Base-by-base conservation (phyloP, 2,113 vertebrate species). In the Colistium nudipinnis region DNA sequence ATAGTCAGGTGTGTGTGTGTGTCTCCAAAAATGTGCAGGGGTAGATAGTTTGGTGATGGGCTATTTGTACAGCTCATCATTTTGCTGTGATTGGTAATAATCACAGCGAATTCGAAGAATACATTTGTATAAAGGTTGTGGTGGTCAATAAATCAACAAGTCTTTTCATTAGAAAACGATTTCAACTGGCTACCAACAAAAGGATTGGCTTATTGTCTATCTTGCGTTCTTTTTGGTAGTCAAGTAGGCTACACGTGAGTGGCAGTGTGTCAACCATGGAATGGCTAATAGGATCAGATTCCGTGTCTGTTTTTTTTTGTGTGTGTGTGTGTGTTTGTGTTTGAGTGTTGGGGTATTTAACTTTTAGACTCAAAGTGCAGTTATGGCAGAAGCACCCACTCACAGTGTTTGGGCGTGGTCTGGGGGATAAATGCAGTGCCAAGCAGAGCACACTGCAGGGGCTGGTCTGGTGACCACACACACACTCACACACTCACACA, bases 241-340 rank as follows among this genome's bases (percentile, higher is more conserved):
- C 24, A 45, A 20, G 9, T 17, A 33, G 19, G 44, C 45, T 11
- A 22, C 76, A 79, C 30, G 25, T 80, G 70, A 74, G 38, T 45
- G 30, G n/a, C 56, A 36, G 56, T 73, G 19, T 82, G 76, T 67
- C 74, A 71, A 7, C 81, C 83, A 91, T 83, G 61, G 86, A 70
- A 86, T 82, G 5, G 3, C 61, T 82, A 86, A 86, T 85, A 65
- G 81, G 79, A 83, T 84, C 60, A 63, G 48, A 36, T 79, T 11
- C 31, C 6, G 17, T 62, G 38, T 45, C n/a, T n/a, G n/a, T n/a
- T 52, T 33, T n/a, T 19, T 27, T 57, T 38, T 57, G 30, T 55
- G 14, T 11, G 24, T 57, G 44, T 54, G 47, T 52, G 19, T 47
- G 20, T 38, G 30, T 49, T 11, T 61, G 24, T 25, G 6, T 41